Percentiles rank a stretch among this genome's conserved stretches.
phyloP scores from a whole-genome alignment of 1,140 invertebrate genomes.

The Acromyrmex heyeri region DNA sequence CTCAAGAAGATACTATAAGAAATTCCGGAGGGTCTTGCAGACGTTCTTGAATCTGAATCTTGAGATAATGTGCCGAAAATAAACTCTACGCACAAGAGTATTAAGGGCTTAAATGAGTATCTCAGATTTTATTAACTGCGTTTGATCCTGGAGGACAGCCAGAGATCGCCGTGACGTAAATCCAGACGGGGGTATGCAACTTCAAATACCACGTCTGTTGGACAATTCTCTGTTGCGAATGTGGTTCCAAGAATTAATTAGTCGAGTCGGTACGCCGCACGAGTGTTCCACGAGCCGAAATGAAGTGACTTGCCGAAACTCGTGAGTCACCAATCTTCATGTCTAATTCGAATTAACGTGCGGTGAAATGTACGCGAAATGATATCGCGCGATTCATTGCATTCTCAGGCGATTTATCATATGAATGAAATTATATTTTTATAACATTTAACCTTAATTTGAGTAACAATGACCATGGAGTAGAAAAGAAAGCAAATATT shows the following conservation, averaged over 20 bases:
- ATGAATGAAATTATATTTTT: background rate
- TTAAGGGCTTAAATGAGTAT: conserved; percentile 53
- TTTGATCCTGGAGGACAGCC: conserved; percentile 62
- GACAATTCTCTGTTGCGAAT: conserved; percentile 57
- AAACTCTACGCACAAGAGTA: conserved; percentile 2
- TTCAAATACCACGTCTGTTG: conserved; percentile 19
- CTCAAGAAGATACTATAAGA: background rate
- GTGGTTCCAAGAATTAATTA: conserved; percentile 73
- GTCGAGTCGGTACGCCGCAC: background rate
- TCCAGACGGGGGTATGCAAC: background rate
- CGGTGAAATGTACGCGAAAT: conserved; percentile 11
- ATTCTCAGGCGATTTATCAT: background rate
- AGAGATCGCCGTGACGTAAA: conserved; percentile 40
- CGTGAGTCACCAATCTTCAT: conserved; percentile 59
- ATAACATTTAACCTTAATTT: background rate
- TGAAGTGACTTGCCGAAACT: conserved; percentile 40
- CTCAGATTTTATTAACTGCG: conserved; percentile 50
- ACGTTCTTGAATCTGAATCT: background rate
- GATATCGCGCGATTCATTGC: background rate
- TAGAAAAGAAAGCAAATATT: background rate
- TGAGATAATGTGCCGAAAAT: conserved; percentile 32
- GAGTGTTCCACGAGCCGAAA: conserved; percentile 55
- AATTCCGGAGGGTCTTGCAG: background rate
- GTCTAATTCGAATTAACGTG: conserved; percentile 21
- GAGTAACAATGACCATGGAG: background rate